Base-by-base conservation (phyloP, 2,113 vertebrate species). In the Monopterus albus region DNA sequence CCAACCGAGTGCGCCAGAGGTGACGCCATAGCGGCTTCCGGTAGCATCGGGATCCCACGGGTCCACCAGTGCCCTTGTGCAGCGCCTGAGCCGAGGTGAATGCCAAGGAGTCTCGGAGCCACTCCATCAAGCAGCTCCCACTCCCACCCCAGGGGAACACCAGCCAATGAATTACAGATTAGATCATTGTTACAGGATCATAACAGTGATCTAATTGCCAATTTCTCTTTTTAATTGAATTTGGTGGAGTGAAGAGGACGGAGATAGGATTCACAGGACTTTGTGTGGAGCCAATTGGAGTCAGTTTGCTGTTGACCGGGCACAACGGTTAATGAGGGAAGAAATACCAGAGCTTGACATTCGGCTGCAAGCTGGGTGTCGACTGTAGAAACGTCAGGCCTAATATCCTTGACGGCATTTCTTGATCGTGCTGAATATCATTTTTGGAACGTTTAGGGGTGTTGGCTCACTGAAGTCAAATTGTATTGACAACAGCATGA, bases 141-240 rank as follows among this genome's bases (percentile, higher is more conserved):
- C 56, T 42, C n/a, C 46, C 51, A 10, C 52, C 87, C 77, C 77
- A 28, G 57, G 89, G 91, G 86, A 89, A 43, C 75, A 62, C 39
- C 85, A 90, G 90, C 90, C 92, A 92, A 93, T 93, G 91, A 93
- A 92, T 94, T 90, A 92, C 88, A 90, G 91, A 93, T 93, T 91
- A 92, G 91, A 91, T 94, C 87, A 91, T 93, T 92, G 92, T 94
- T 93, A 90, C 88, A 88, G 87, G 90, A 93, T 94, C 93, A 94
- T 91, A 92, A 92, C 90, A 81, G 85, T 86, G 74, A 82, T 92
- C 92, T 92, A 94, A 94, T 94, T 92, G 91, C 84, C 90, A 93
- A 93, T 93, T 92, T 93, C 91, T 91, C 89, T 88, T 90, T 93
- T 92, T 94, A 94, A 94, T 93, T 93, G 92, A 94, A 94, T 94